phyloP scores from a whole-genome alignment of 2,888 invertebrate species.

The Ernsta delagoae region DNA sequence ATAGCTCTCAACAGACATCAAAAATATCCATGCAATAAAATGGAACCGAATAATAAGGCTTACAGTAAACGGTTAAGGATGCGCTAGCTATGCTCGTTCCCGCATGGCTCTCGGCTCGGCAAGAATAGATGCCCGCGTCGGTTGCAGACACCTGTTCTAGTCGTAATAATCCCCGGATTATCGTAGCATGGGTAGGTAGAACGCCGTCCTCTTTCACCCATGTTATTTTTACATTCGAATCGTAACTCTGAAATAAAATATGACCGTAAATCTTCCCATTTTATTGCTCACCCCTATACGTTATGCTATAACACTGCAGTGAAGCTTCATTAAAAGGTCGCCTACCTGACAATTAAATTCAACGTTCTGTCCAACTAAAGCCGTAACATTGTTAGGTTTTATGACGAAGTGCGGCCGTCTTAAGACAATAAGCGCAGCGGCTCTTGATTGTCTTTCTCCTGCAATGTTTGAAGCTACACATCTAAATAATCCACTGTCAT shows the following conservation, averaged over 20 bases:
- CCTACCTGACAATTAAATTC: slow-evolving; percentile 91
- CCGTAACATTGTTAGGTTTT: slow-evolving; percentile 93
- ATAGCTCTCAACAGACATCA: slow-evolving; percentile 64
- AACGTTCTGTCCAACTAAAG: slow-evolving; percentile 92
- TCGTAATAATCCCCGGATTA: slow-evolving; percentile 83
- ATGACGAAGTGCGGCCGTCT: slow-evolving; percentile 95
- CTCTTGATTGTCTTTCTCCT: slow-evolving; percentile 92
- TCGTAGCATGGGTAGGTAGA: slow-evolving; percentile 71
- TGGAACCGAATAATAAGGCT: slow-evolving; percentile 75
- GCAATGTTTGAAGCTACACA: slow-evolving; percentile 97
- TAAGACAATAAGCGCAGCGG: slow-evolving; percentile 92
- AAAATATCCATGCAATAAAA: slow-evolving; percentile 75
- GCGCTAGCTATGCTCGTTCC: slow-evolving; percentile 95
- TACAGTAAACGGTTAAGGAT: slow-evolving; percentile 95
- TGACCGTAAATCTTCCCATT: slow-evolving; percentile 30
- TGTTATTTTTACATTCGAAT: slow-evolving; percentile 76
- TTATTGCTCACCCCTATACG: slow-evolving; percentile 23
- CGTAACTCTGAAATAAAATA: slow-evolving; percentile 71
- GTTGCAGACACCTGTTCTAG: slow-evolving; percentile 92
- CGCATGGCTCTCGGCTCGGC: slow-evolving; percentile 95
- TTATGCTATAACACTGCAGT: slow-evolving; percentile 20
- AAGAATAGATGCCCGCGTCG: slow-evolving; percentile 96
- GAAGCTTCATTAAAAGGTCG: slow-evolving; percentile 45
- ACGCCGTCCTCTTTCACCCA: slow-evolving; percentile 79
- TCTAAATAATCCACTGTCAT: slow-evolving; percentile 95